A percentile compares a stretch with the other conserved stretches of the same genome.
phyloP scores from a whole-genome alignment of 2,888 invertebrate species.

The Orchesella flavescens region DNA sequence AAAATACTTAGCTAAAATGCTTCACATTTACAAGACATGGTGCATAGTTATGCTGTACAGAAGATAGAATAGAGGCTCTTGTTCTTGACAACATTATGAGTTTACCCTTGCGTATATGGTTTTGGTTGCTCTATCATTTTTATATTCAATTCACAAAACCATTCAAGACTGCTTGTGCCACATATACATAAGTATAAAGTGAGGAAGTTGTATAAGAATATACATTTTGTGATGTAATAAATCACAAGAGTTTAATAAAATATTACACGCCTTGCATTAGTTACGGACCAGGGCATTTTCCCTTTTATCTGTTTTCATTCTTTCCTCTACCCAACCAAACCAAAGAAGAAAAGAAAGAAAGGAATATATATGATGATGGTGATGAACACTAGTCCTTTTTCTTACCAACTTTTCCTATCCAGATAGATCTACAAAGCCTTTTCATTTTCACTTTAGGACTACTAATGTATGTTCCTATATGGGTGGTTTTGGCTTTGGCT shows the following conservation, averaged over 20 bases:
- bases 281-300: slow-evolving; percentile 63
- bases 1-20: no score
- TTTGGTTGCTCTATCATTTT: background rate
- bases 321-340: background rate
- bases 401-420: slow-evolving; percentile 4
- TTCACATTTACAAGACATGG: no score
- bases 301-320: slow-evolving; percentile 28
- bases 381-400: background rate
- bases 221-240: slow-evolving; percentile 54
- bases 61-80: no score
- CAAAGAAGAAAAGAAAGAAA: background rate
- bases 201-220: no score
- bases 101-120: background rate
- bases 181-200: no score
- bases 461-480: background rate
- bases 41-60: no score
- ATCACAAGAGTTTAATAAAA: slow-evolving; percentile 71
- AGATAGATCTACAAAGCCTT: no score
- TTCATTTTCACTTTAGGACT: slow-evolving; percentile 23
- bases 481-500: background rate
- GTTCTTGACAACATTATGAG: no score
- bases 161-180: background rate
- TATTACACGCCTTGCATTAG: slow-evolving; percentile 71
- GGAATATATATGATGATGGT: slow-evolving; percentile 7
- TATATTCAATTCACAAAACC: background rate